Base-by-base conservation (phyloP, 2,888 invertebrate genomes). In the Idaea aversata region DNA sequence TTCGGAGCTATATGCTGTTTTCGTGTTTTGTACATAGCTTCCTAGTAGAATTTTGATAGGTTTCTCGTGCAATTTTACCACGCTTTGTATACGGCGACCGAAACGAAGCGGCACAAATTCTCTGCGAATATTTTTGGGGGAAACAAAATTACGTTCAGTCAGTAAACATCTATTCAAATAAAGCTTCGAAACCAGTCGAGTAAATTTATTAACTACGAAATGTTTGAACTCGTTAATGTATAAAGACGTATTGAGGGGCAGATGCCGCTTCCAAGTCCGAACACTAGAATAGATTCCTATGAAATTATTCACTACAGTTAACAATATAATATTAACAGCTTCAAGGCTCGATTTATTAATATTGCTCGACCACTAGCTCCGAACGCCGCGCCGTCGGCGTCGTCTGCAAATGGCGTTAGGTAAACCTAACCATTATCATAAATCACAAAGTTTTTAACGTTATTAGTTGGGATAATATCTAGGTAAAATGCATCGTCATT, bases 51-150 rank as follows among this genome's bases (percentile, higher is more conserved):
- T 36, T 4, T 47, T 47, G 47, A 47, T 47, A 47, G 47, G 47
- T 47, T 47, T 47, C 47, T 47, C 47, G 47, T 7, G 47, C 47
- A 47, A 47, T 13, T 47, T 47, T 47, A 47, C 47, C 47, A 3
- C 13, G 47, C 47, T 36, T 36, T 36, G 10, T 36, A 36, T 47
- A 47, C 10, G 13, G 47, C 47, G 47, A 47, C 47, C 47, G 47
- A 47, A 47, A 47, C 47, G 47, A 47, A 47, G 47, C 47, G 47
- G 47, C 47, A 47, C 47, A 47, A 47, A 47, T 47, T 47, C 47
- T 47, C 47, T 47, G 47, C 47, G 47, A 47, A 47, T 47, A 47
- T 47, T 47, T 47, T 47, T 47, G 10, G 47, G 47, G 47, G 13
- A 47, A 47, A 47, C 47, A 47, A 47, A 47, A 47, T 47, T 47